Percentiles rank a stretch among this genome's conserved stretches.
These are phyloP conservation scores for Amphipoea lucens DNA, from an alignment of 2,888 invertebrate genomes.

Conservation along the genomic window DNA sequence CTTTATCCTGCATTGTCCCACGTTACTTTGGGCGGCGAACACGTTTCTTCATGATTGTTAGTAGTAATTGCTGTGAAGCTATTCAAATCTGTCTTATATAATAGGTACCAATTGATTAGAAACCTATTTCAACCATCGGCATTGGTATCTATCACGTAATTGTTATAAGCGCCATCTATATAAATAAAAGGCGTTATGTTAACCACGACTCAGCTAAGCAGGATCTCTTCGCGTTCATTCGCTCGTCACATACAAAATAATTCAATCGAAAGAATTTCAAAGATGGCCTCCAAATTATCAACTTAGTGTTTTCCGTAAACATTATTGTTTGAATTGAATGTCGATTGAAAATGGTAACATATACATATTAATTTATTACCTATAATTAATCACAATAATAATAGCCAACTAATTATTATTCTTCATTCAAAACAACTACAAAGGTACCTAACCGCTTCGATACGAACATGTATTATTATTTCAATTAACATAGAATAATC, in stretches of 20 bases:
- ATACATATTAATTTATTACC: background rate
- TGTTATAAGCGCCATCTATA: slow-evolving; percentile 1
- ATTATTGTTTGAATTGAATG: background rate
- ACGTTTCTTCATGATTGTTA: background rate
- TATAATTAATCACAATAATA: background rate
- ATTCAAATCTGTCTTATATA: background rate
- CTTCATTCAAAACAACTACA: background rate
- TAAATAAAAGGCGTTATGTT: background rate
- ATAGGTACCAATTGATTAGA: background rate
- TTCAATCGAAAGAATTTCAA: background rate
- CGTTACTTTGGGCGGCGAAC: background rate
- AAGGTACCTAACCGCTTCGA: too few species aligned
- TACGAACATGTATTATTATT: too few species aligned
- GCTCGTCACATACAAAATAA: background rate
- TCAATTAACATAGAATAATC: too few species aligned
- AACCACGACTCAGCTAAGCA: background rate
- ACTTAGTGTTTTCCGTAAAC: background rate
- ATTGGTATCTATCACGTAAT: background rate
- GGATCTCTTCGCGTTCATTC: background rate
- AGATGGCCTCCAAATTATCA: too few species aligned
- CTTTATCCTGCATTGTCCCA: too few species aligned
- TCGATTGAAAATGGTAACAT: background rate
- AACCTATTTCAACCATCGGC: background rate
- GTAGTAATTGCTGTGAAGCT: background rate
- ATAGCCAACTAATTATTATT: background rate